Percentiles rank a stretch among this genome's conserved stretches.
These are phyloP conservation scores for Kryptolebias marmoratus DNA, from an alignment of 2,113 vertebrate genomes.

Conservation along the genomic window DNA sequence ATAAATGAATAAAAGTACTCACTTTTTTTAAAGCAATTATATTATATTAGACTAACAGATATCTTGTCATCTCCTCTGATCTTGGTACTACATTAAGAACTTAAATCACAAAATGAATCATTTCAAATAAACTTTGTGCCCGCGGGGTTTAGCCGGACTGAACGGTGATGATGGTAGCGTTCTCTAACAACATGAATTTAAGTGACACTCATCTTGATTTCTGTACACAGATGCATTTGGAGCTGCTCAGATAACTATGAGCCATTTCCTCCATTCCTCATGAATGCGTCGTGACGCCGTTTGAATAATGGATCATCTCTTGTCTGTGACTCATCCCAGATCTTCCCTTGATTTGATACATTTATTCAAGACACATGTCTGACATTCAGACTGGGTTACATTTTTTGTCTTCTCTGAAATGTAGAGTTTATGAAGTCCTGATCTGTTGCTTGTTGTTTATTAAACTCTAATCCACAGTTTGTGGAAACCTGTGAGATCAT, in stretches of 20 bases:
- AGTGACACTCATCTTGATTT: background rate
- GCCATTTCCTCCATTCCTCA: conserved; percentile 3
- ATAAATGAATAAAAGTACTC: too few relatives aligned
- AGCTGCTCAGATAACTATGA: background rate
- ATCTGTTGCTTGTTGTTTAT: background rate
- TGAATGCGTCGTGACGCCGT: background rate
- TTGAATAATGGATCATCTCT: conserved; percentile 17
- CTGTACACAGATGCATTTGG: background rate
- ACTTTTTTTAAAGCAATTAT: too few relatives aligned
- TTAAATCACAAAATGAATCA: too few relatives aligned
- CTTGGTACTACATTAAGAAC: too few relatives aligned
- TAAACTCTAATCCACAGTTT: background rate
- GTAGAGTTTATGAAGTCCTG: background rate
- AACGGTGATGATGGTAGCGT: background rate
- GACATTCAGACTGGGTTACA: background rate
- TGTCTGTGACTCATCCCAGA: background rate
- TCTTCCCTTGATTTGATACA: background rate
- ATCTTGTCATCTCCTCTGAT: too few relatives aligned
- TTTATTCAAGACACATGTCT: conserved; percentile 2
- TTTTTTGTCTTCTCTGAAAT: background rate
- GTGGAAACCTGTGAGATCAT: background rate
- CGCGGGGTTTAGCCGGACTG: background rate
- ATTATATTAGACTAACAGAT: too few relatives aligned
- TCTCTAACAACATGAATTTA: background rate
- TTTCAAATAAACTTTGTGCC: too few relatives aligned